These are phyloP conservation scores for Sebastes fasciatus DNA, from an alignment of 2,113 vertebrate genomes.

Conservation along the genomic window DNA sequence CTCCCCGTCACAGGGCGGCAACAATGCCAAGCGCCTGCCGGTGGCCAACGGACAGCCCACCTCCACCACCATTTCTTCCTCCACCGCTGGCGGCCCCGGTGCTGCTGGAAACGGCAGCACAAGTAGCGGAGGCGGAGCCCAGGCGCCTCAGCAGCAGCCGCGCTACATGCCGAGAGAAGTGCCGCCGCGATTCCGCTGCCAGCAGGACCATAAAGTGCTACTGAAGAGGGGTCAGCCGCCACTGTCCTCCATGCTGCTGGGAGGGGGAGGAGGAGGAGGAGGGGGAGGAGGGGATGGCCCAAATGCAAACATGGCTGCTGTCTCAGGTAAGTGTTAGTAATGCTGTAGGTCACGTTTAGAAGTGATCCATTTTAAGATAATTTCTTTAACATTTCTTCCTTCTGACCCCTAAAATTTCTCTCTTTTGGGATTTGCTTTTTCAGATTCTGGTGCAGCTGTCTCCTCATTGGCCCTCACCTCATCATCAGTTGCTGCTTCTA, in stretches of 20 bases:
- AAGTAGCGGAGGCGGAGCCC: slow-evolving; percentile 85
- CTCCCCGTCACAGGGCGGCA: slow-evolving; percentile 97
- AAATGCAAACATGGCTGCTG: slow-evolving; percentile 91
- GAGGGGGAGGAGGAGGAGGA: slow-evolving; percentile 84
- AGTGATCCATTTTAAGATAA: background rate
- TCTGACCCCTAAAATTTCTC: background rate
- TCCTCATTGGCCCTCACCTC: slow-evolving; percentile 84
- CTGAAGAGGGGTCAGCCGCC: slow-evolving; percentile 99
- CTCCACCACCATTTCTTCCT: slow-evolving; percentile 82
- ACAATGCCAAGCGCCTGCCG: slow-evolving; percentile 99
- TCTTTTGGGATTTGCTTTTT: slow-evolving; percentile 13
- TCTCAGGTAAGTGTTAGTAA: slow-evolving; percentile 80
- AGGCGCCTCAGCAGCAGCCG: slow-evolving; percentile 87
- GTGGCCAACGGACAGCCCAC: slow-evolving; percentile 99
- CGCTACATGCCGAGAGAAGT: slow-evolving; percentile 99
- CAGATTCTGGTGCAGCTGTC: slow-evolving; percentile 84
- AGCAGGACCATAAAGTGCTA: slow-evolving; percentile 99
- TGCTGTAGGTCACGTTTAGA: background rate
- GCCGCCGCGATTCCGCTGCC: slow-evolving; percentile 99
- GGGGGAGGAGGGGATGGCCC: slow-evolving; percentile 80
- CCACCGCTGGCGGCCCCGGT: slow-evolving; percentile 67
- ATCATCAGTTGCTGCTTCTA: slow-evolving; percentile 88
- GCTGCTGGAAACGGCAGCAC: slow-evolving; percentile 75
- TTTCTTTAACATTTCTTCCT: background rate
- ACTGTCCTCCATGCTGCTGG: slow-evolving; percentile 99